These are phyloP conservation scores for Lerista edwardsae DNA, from an alignment of 2,797 vertebrate genomes.

Conservation along the genomic window DNA sequence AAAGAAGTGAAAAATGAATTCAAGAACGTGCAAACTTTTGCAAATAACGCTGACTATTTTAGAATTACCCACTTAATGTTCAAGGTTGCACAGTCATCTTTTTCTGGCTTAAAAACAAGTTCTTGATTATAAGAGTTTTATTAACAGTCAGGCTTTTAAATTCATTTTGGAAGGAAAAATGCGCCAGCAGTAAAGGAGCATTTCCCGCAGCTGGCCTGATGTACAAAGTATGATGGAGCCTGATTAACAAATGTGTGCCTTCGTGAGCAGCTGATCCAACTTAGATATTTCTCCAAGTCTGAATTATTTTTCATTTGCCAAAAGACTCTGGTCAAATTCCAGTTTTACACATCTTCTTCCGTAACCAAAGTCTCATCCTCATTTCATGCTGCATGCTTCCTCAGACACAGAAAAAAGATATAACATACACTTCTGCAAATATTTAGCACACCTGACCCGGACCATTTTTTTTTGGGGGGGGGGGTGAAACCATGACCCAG, in stretches of 20 bases:
- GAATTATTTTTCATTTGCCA: conserved; percentile 56
- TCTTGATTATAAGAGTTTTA: conserved; percentile 70
- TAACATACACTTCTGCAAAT: no score
- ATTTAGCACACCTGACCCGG: no score
- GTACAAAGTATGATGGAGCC: conserved; percentile 66
- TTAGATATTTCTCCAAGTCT: conserved; percentile 44
- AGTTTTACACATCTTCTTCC: conserved; percentile 25
- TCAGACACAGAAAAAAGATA: no score
- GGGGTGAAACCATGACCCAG: no score
- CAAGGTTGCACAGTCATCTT: conserved; percentile 57
- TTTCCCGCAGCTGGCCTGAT: conserved; percentile 69
- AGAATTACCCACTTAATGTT: conserved; percentile 65
- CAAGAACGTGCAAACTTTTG: conserved; percentile 57
- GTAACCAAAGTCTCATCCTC: conserved; percentile 16
- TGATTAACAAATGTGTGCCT: conserved; percentile 63
- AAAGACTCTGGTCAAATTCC: conserved; percentile 31
- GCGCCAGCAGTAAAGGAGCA: conserved; percentile 54
- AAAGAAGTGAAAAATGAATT: conserved; percentile 49
- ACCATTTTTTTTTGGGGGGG: no score
- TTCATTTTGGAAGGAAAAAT: conserved; percentile 36
- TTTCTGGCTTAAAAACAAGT: conserved; percentile 69
- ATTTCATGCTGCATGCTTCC: conserved; percentile 5
- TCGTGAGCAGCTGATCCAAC: conserved; percentile 63
- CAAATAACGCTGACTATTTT: conserved; percentile 66
- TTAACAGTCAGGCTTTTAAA: conserved; percentile 48